Conservation (phyloP, 53 echinoderm and acorn worm genomes). For the Patiria pectinifera region DNA sequence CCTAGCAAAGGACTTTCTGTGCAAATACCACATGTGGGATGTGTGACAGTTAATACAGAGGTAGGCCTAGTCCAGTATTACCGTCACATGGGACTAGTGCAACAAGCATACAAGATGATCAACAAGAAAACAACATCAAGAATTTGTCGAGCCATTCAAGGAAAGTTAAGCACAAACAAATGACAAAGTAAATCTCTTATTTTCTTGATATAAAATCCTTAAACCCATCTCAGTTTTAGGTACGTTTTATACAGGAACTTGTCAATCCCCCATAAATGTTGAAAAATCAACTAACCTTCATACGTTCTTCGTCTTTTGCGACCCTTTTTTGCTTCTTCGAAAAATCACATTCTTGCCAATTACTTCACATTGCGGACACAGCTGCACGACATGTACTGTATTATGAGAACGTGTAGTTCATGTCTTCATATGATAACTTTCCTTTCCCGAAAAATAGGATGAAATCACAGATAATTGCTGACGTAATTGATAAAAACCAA, state of each 20-base stretch:
- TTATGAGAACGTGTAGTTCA: conserved; percentile 35
- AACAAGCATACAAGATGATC: no score
- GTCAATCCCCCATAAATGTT: not conserved
- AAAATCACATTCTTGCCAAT: conserved; percentile 37
- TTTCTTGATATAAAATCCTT: not conserved
- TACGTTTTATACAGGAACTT: not conserved
- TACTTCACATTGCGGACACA: conserved; percentile 3
- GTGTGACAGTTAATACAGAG: no score
- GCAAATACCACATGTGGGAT: no score
- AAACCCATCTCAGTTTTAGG: not conserved
- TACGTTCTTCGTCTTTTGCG: not conserved
- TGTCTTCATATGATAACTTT: not conserved
- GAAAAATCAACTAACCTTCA: conserved; percentile 20
- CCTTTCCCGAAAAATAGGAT: not conserved
- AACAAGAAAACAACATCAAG: no score
- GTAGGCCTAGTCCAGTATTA: no score
- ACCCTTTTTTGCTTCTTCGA: not conserved
- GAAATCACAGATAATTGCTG: not conserved
- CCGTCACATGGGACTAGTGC: no score
- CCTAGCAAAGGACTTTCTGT: no score
- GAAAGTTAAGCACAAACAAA: no score
- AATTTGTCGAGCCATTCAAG: no score
- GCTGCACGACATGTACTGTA: not conserved
- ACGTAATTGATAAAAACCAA: not conserved
- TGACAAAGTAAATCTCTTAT: not conserved